Percentiles rank a stretch among this genome's conserved stretches.
Conservation (phyloP, 2,113 vertebrate genomes). For the Chroicocephalus ridibundus region DNA sequence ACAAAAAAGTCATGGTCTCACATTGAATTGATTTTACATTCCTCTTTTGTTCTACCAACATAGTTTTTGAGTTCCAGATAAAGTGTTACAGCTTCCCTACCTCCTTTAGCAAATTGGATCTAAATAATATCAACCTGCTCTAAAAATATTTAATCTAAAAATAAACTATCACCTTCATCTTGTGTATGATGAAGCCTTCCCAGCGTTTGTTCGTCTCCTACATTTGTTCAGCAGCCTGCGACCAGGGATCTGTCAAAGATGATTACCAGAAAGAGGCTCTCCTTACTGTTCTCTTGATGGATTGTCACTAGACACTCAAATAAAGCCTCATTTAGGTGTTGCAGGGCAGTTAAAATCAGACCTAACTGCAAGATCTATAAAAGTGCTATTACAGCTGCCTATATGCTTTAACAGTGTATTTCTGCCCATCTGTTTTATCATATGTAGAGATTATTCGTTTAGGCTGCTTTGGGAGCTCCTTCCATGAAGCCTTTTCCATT, state of each 20-base stretch:
- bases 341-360: background rate
- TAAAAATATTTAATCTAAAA: slow-evolving; percentile 38
- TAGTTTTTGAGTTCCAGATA: background rate
- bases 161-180: background rate
- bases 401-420: background rate
- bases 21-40: background rate
- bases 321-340: background rate
- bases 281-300: background rate
- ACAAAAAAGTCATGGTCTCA: background rate
- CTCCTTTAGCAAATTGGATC: background rate
- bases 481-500: background rate
- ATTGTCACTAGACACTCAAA: background rate
- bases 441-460: background rate
- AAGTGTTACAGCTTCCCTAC: background rate
- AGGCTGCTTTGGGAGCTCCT: background rate
- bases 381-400: background rate
- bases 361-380: background rate
- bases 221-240: background rate
- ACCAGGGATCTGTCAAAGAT: background rate
- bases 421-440: background rate
- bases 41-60: background rate
- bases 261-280: background rate
- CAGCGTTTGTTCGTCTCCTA: background rate
- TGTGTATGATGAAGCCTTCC: background rate
- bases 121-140: background rate